Base-by-base conservation (phyloP, 2,113 vertebrate genomes). In the Gasterosteus aculeatus region DNA sequence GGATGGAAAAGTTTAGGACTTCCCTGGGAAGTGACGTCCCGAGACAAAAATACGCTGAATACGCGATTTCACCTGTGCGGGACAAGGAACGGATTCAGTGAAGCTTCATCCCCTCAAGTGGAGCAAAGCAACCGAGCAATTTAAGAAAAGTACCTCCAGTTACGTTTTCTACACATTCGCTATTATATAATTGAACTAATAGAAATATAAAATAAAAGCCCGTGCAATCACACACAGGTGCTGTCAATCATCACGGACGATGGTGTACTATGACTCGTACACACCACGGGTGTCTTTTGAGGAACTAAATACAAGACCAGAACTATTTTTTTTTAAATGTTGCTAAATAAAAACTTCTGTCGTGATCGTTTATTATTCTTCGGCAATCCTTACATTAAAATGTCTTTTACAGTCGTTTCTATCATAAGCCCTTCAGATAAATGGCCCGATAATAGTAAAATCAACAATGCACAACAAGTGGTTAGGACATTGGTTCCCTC, bases 21-120 rank as follows among this genome's bases (percentile, higher is more conserved):
- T 91, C 84, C 61, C 53, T 79, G 76, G 92, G 91, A 94, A 92
- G 92, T 93, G 68, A 93, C 87, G 87, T 89, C 33, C 35, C 4
- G 6, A 57, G 62, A 9, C 18, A 8, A 57, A 59, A 58, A 31
- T 68, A 26, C 22, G 84, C 87, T 81, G 85, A 79, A 41, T 9
- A 59, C 5, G 63, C 4, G 29, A 0, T n/a, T 58, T 63, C 62
- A 89, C 78, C 81, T 85, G 83, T 44, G 22, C 22, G 6, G 10
- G 22, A 26, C n/a, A 2, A 44, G 15, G 35, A 59, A 65, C 39
- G 35, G 54, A 65, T 46, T 29, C 4, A 38, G 18, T 1, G 3
- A 3, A 18, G 4, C 44, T 46, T 47, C 18, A 9, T 26, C 53
- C 53, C 22, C 38, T 35, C 7, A 15, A 35, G 65, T 4, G 35